Conservation (phyloP, 2,888 invertebrate species). For the Sminthurinus aureus region DNA sequence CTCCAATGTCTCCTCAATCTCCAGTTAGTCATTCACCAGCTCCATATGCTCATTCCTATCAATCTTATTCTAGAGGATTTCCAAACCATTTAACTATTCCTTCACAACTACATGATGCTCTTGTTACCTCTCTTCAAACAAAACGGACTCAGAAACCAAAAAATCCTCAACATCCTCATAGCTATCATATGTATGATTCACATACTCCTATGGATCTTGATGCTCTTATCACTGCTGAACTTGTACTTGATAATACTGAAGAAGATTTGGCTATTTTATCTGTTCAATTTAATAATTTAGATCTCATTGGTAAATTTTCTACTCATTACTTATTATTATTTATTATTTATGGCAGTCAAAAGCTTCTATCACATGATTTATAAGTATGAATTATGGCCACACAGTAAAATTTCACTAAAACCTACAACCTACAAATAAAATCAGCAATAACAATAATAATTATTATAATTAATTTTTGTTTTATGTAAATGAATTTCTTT, state of each 20-base stretch:
- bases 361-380: too few relatives aligned
- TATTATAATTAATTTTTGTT: too few relatives aligned
- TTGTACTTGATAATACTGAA: slow-evolving; percentile 72
- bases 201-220: slow-evolving; percentile 61
- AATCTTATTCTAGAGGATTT: not conserved
- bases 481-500: too few relatives aligned
- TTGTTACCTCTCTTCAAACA: slow-evolving; percentile 50
- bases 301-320: slow-evolving; percentile 91
- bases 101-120: slow-evolving; percentile 56
- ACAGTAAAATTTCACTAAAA: too few relatives aligned
- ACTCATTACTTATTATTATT: too few relatives aligned
- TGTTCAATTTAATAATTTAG: slow-evolving; percentile 91
- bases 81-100: slow-evolving; percentile 41
- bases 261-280: slow-evolving; percentile 73
- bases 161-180: not conserved
- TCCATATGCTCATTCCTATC: slow-evolving; percentile 14
- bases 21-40: slow-evolving; percentile 63
- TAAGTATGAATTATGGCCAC: too few relatives aligned
- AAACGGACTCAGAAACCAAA: slow-evolving; percentile 38
- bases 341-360: too few relatives aligned
- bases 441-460: too few relatives aligned
- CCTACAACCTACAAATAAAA: too few relatives aligned
- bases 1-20: slow-evolving; percentile 83
- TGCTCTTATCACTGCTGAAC: slow-evolving; percentile 74
- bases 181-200: slow-evolving; percentile 41